Evolutionary conservation across 2,113 vertebrate species (phyloP).

Genomic region (Perca schrenkii): DNA sequence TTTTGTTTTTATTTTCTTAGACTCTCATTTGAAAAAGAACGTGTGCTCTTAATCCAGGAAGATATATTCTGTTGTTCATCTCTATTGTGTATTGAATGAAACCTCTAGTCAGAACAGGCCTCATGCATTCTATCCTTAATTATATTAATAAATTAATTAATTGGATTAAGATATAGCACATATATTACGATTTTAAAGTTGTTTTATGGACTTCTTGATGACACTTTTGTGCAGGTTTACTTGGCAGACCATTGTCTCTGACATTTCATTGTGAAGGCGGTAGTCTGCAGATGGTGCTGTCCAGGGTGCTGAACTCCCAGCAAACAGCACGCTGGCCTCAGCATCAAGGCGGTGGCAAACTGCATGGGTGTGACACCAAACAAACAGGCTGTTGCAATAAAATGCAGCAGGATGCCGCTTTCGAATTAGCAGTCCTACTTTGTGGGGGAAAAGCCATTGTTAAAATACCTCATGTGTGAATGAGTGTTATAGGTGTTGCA

Average conservation of each 20-base stretch:
- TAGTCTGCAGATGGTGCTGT: constrained; percentile 60
- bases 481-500: constrained; percentile 26
- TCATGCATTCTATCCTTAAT: neutral
- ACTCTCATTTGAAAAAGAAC: neutral
- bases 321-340: constrained; percentile 14
- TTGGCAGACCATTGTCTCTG: neutral
- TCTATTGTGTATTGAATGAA: neutral
- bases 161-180: too few relatives aligned
- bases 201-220: neutral
- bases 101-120: neutral
- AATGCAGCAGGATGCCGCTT: constrained; percentile 25
- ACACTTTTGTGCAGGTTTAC: neutral
- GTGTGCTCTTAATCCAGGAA: too few relatives aligned
- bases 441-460: constrained; percentile 5
- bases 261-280: neutral
- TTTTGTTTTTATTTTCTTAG: neutral
- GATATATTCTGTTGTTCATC: neutral
- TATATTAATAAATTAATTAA: neutral
- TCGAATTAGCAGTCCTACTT: neutral
- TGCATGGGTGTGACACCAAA: constrained; percentile 67
- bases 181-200: neutral
- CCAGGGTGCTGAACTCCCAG: constrained; percentile 75
- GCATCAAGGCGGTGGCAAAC: constrained; percentile 27
- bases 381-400: constrained; percentile 35
- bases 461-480: constrained; percentile 15